These are phyloP conservation scores for Zaprionus gabonicus DNA, from an alignment of 1,140 invertebrate genomes.

Conservation along the genomic window DNA sequence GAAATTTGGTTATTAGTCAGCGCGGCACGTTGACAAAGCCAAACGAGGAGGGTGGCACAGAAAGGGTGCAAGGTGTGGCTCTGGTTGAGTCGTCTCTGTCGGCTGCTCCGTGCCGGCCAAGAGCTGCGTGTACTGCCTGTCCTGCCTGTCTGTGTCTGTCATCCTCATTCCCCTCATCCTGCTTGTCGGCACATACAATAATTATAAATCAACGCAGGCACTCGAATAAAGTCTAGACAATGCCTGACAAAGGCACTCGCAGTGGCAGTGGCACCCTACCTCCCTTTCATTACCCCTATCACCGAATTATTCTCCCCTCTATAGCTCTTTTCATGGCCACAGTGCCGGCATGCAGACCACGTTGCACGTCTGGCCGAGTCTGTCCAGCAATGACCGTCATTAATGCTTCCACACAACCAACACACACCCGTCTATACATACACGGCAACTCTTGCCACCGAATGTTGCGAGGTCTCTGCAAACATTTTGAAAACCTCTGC, in stretches of 20 bases:
- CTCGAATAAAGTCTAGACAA: slow-evolving; percentile 79
- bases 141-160: slow-evolving; percentile 25
- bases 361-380: slow-evolving; percentile 41
- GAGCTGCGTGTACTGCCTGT: not conserved
- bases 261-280: slow-evolving; percentile 11
- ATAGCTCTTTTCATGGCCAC: not conserved
- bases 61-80: not conserved
- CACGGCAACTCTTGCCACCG: not conserved
- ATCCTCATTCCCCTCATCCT: not conserved
- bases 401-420: slow-evolving; percentile 42
- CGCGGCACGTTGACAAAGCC: slow-evolving; percentile 62
- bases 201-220: slow-evolving; percentile 81
- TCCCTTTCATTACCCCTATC: not conserved
- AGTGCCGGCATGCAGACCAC: slow-evolving; percentile 32
- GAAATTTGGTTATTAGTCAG: slow-evolving; percentile 82
- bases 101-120: slow-evolving; percentile 7
- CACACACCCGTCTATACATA: slow-evolving; percentile 7
- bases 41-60: not conserved
- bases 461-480: slow-evolving; percentile 1
- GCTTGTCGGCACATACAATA: slow-evolving; percentile 58
- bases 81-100: too few species aligned
- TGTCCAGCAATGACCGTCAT: slow-evolving; percentile 57
- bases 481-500: slow-evolving; percentile 29
- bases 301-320: not conserved
- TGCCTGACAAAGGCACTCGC: slow-evolving; percentile 71